Evolutionary conservation across 92 coral and sea anemone species (phyloP).

Genomic region (Porites lobata): DNA sequence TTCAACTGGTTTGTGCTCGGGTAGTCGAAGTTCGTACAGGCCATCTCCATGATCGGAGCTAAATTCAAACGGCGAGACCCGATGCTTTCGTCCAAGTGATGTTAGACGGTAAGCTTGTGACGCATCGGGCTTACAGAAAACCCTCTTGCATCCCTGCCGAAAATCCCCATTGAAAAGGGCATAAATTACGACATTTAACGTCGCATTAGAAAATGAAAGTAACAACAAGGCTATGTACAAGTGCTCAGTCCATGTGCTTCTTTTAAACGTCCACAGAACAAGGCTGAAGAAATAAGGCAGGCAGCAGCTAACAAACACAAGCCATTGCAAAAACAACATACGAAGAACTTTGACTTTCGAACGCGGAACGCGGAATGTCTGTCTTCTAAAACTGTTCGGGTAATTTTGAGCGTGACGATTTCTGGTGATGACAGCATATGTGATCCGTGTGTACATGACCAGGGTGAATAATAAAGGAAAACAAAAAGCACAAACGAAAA

Average conservation of each 20-base stretch:
- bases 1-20: conserved; percentile 67
- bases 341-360: conserved; percentile 91
- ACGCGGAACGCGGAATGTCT: conserved; percentile 83
- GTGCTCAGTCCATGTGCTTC: conserved; percentile 21
- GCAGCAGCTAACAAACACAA: conserved; percentile 78
- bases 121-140: conserved; percentile 91
- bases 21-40: conserved; percentile 74
- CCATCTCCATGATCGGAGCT: conserved; percentile 90
- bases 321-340: conserved; percentile 89
- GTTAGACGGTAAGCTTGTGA: conserved; percentile 94
- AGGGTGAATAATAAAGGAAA: conserved; percentile 81
- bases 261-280: conserved; percentile 54
- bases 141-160: conserved; percentile 94
- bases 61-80: conserved; percentile 83
- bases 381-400: conserved; percentile 80
- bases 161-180: conserved; percentile 92
- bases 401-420: conserved; percentile 78
- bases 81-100: conserved; percentile 84
- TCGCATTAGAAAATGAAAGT: conserved; percentile 76
- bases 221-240: conserved; percentile 67
- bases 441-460: conserved; percentile 76
- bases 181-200: conserved; percentile 81
- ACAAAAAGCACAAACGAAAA: conserved; percentile 81
- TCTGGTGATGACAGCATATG: conserved; percentile 76
- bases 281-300: conserved; percentile 77